Evolutionary conservation across 2,113 vertebrate genomes (phyloP).

Genomic region (Tyrannus savana): DNA sequence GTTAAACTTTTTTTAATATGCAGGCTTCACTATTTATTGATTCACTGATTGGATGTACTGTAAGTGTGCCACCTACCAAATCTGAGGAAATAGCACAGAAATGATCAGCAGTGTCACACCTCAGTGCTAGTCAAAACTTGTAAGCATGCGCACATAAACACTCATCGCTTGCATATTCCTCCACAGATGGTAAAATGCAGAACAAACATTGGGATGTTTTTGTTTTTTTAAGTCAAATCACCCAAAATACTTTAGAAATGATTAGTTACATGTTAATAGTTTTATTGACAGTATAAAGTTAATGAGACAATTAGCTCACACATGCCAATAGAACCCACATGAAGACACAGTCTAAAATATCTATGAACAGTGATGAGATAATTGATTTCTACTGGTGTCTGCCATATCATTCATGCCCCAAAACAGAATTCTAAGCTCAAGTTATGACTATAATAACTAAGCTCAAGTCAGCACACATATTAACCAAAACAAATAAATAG

Average conservation of each 20-base stretch:
- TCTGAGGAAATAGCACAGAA: slow-evolving; percentile 23
- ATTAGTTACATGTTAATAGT: background rate
- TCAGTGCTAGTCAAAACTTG: background rate
- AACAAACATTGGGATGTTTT: background rate
- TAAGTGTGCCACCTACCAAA: slow-evolving; percentile 31
- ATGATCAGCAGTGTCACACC: slow-evolving; percentile 27
- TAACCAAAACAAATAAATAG: background rate
- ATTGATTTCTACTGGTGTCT: background rate
- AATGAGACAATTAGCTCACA: background rate
- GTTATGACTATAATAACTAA: background rate
- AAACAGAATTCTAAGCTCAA: background rate
- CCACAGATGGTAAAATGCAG: background rate
- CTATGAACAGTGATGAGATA: background rate
- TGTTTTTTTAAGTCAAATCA: background rate
- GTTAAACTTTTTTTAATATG: slow-evolving; percentile 37
- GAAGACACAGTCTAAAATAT: background rate
- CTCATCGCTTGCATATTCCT: background rate
- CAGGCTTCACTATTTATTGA: slow-evolving; percentile 45
- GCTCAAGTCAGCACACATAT: background rate
- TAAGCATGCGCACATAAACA: background rate
- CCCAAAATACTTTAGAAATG: background rate
- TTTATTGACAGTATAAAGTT: background rate
- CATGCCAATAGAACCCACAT: background rate
- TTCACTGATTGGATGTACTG: slow-evolving; percentile 37
- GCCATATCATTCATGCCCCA: background rate